These are phyloP conservation scores for Ictalurus punctatus DNA, from an alignment of 2,113 vertebrate genomes.

Conservation along the genomic window DNA sequence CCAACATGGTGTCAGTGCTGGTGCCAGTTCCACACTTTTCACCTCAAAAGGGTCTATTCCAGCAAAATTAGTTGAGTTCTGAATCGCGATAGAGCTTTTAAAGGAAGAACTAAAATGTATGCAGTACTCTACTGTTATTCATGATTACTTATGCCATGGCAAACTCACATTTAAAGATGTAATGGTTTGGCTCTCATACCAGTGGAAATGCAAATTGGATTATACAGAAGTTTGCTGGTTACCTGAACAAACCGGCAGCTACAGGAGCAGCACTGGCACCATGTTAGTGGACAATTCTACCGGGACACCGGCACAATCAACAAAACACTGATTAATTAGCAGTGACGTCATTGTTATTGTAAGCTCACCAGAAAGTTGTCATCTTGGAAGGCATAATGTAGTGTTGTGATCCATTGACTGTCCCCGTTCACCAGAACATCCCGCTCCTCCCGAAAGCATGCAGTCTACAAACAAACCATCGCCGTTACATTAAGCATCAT, in stretches of 20 bases:
- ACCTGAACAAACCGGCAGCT: not conserved
- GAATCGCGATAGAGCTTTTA: not conserved
- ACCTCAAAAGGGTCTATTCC: not conserved
- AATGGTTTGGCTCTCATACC: not conserved
- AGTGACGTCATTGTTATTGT: not conserved
- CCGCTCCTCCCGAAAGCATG: conserved; percentile 96
- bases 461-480: conserved; percentile 77
- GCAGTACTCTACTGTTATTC: not conserved
- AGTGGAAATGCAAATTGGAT: not conserved
- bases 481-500: not conserved
- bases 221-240: not conserved
- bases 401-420: conserved; percentile 96
- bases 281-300: not conserved
- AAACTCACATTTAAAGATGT: not conserved
- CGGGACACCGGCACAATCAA: not conserved
- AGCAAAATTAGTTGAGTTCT: not conserved
- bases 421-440: conserved; percentile 97
- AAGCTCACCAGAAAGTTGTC: conserved; percentile 91
- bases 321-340: not conserved
- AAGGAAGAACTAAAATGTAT: not conserved
- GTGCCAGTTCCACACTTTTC: not conserved
- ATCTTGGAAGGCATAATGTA: conserved; percentile 98
- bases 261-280: not conserved
- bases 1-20: not conserved
- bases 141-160: not conserved